Conservation (phyloP, 2,888 invertebrate species). For the Agriopis marginaria region DNA sequence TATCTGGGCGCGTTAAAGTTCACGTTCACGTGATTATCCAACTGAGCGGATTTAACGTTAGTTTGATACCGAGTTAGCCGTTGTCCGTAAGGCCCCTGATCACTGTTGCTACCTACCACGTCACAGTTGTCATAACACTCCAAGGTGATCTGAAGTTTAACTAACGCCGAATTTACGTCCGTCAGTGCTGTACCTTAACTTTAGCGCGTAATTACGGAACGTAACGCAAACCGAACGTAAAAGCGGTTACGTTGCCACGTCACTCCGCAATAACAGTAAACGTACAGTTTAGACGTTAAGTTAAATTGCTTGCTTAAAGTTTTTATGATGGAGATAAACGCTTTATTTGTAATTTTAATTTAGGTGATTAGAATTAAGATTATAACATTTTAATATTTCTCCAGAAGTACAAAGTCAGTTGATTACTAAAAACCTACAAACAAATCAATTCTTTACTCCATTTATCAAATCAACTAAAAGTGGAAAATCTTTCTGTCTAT, state of each 20-base stretch:
- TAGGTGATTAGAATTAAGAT: too few species aligned
- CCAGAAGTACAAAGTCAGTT: too few species aligned
- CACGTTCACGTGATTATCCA: too few species aligned
- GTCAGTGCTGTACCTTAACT: constrained; percentile 32
- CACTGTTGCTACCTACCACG: constrained; percentile 1
- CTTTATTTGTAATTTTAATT: not conserved
- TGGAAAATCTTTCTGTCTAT: not conserved
- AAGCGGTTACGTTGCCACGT: constrained; percentile 34
- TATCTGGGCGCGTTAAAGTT: too few species aligned
- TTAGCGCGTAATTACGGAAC: constrained; percentile 39
- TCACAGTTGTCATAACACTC: constrained; percentile 20
- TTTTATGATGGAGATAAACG: constrained; percentile 15
- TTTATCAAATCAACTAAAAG: not conserved
- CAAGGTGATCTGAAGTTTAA: constrained; percentile 32
- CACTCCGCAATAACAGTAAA: constrained; percentile 26
- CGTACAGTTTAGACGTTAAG: constrained; percentile 8
- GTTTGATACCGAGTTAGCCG: too few species aligned
- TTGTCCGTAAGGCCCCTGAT: not conserved
- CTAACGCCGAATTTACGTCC: constrained; percentile 29
- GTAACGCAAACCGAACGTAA: constrained; percentile 40
- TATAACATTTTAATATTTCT: too few species aligned
- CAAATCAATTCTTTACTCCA: too few species aligned
- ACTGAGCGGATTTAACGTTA: too few species aligned
- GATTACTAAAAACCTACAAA: too few species aligned
- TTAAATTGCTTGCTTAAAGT: constrained; percentile 22